Conservation (phyloP, 2,113 vertebrate species). For the Channa maculata region DNA sequence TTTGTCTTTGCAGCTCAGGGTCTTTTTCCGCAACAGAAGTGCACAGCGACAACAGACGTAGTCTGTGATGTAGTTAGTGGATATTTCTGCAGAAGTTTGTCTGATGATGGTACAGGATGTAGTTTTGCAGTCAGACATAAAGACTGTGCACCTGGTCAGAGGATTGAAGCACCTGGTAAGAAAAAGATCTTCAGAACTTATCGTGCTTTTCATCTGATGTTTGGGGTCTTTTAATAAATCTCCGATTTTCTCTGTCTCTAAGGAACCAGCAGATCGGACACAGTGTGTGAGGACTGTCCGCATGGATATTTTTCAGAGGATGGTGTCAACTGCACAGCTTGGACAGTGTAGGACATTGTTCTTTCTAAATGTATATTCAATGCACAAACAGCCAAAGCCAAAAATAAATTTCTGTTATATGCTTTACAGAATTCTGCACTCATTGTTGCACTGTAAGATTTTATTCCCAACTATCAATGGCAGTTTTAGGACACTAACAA, state of each 20-base stretch:
- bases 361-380: too few relatives aligned
- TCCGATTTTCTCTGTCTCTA: neutral
- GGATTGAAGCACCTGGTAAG: constrained; percentile 36
- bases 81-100: neutral
- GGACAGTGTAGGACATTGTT: constrained; percentile 29
- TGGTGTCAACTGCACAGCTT: constrained; percentile 4
- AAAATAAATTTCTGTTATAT: too few relatives aligned
- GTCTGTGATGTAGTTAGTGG: constrained; percentile 25
- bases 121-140: constrained; percentile 21
- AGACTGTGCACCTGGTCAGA: constrained; percentile 4
- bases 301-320: constrained; percentile 11
- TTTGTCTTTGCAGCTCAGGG: constrained; percentile 18
- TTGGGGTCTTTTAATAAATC: neutral
- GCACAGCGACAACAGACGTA: neutral
- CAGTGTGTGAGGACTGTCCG: constrained; percentile 42
- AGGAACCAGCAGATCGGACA: constrained; percentile 39
- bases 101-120: constrained; percentile 1
- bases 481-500: too few relatives aligned
- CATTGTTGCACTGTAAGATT: too few relatives aligned
- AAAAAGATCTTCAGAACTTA: too few relatives aligned
- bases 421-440: too few relatives aligned
- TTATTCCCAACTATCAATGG: too few relatives aligned
- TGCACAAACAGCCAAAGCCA: too few relatives aligned
- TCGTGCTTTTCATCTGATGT: too few relatives aligned
- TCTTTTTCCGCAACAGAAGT: neutral